These are phyloP conservation scores for Chlorospingus flavigularis DNA, from an alignment of 2,797 vertebrate species.

Conservation along the genomic window DNA sequence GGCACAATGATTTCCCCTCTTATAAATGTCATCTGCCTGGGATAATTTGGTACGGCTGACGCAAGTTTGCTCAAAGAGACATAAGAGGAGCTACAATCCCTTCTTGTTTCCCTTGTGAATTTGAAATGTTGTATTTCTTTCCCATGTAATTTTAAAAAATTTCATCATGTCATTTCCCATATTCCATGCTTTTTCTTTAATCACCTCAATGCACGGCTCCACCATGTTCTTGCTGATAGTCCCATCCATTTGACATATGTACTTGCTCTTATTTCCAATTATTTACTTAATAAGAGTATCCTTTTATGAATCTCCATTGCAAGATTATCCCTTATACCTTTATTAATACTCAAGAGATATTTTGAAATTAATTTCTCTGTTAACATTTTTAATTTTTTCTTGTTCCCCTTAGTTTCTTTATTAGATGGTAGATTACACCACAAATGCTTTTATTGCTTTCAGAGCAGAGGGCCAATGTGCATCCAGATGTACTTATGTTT, in stretches of 20 bases:
- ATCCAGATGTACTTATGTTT: neutral
- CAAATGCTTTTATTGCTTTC: neutral
- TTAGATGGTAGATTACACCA: neutral
- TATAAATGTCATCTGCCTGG: neutral
- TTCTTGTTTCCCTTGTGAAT: neutral
- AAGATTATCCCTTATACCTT: neutral
- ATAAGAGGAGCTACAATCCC: neutral
- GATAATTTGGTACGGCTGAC: neutral
- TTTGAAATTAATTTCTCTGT: neutral
- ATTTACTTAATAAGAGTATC: neutral
- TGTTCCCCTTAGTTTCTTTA: neutral
- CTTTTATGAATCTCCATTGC: neutral
- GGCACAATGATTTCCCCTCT: neutral
- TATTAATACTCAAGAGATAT: neutral
- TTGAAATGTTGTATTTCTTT: neutral
- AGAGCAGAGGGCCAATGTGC: neutral
- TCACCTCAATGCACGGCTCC: neutral
- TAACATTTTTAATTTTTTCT: neutral
- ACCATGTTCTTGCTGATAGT: neutral
- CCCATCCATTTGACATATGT: neutral
- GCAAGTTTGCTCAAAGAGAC: neutral
- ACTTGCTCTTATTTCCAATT: neutral
- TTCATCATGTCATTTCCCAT: neutral
- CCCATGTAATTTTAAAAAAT: neutral
- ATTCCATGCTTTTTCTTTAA: neutral